Evolutionary conservation across 2,888 invertebrate genomes (phyloP), one percentile per base, ranked within the genome.

Genomic region (Halictus quadricinctus): DNA sequence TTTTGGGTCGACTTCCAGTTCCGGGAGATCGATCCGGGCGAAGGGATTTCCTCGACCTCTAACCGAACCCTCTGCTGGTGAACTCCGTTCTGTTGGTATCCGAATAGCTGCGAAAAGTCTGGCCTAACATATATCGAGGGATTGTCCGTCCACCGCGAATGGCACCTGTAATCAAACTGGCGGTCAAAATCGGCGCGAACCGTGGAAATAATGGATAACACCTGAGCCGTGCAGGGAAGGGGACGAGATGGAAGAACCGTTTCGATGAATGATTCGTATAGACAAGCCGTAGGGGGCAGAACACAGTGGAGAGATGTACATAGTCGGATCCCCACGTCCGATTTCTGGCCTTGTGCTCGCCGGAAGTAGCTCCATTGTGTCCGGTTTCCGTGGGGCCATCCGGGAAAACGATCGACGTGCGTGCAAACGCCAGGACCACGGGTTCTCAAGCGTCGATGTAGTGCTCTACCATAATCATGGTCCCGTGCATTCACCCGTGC

Each of bases 151-250:
- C 91, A 91, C 85, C 92, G 88, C 92, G 93, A 91, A 86, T 91
- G 92, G 92, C 94, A 94, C 94, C 94, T 93, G 92, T 94, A 94
- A 94, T 94, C 94, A 93, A 92, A 94, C 94, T 94, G 94, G 89
- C 91, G 92, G 87, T 90, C 87, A 91, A 93, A 92, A 93, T 91
- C 90, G 88, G 89, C 87, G 91, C 88, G 85, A 91, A 92, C 85
- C 76, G 87, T 91, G 93, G 92, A 93, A 91, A 93, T 91, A 93
- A 92, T 91, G 89, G 87, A 81, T 81, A 80, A 87, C 85, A 87
- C 82, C 84, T 88, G 81, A 76, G 64, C 66, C 36, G 72, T 54
- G 75, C 78, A 73, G 79, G 86, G 81, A 72, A n/a, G 54, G 60
- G 66, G 60, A 79, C 48, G 46, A 21, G 60, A 74, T 83, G 84